phyloP scores from a whole-genome alignment of 2,888 invertebrate species.

The Troides helena region DNA sequence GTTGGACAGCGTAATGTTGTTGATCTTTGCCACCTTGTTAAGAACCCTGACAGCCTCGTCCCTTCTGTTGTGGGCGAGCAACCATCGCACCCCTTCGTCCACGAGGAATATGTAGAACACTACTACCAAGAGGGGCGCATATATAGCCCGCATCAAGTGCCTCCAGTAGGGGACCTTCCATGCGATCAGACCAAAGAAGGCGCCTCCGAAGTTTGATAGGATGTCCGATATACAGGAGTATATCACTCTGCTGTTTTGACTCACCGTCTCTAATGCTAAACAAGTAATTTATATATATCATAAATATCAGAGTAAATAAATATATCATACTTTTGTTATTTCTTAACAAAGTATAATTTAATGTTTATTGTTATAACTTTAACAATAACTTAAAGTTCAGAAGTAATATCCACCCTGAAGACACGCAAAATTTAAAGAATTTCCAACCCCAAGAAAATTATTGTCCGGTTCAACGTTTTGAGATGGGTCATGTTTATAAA shows the following conservation, averaged over 20 bases:
- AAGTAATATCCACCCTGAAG: no score
- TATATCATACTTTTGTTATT: no score
- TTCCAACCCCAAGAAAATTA: no score
- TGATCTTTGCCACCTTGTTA: constrained; percentile 83
- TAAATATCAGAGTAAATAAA: no score
- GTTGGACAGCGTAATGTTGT: constrained; percentile 80
- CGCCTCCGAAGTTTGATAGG: constrained; percentile 81
- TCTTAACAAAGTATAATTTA: no score
- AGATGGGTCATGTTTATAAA: no score
- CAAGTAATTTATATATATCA: background rate
- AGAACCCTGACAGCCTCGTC: constrained; percentile 84
- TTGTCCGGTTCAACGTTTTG: no score
- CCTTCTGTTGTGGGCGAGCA: constrained; percentile 84
- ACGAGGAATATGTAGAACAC: constrained; percentile 85
- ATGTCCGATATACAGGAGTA: constrained; percentile 69
- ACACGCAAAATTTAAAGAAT: no score
- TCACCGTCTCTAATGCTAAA: constrained; percentile 68
- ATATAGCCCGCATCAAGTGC: constrained; percentile 83
- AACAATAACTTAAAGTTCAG: no score
- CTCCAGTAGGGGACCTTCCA: constrained; percentile 88
- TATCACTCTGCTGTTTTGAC: constrained; percentile 64
- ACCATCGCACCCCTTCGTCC: constrained; percentile 90
- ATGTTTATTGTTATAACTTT: no score
- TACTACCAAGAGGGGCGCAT: constrained; percentile 85
- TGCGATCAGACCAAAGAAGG: constrained; percentile 84